Conservation (phyloP, 2,797 vertebrate genomes). For the Huso huso region DNA sequence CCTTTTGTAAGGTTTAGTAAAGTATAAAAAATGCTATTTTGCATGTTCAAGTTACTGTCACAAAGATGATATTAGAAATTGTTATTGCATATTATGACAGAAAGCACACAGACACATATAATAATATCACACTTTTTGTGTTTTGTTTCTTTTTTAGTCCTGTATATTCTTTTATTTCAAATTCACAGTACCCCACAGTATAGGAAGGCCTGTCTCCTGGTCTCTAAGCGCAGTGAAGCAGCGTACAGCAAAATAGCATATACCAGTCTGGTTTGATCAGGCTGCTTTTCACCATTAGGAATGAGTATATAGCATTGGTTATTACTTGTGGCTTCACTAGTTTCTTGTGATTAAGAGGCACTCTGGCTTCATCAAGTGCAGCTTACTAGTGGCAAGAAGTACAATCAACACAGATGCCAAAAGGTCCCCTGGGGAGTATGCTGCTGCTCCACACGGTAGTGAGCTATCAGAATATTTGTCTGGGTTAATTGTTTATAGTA, state of each 20-base stretch:
- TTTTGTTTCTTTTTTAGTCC: no score
- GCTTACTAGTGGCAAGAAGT: conserved; percentile 31
- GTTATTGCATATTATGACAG: no score
- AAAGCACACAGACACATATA: no score
- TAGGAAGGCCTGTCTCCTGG: background rate
- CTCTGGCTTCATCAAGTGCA: conserved; percentile 31
- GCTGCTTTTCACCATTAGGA: conserved; percentile 23
- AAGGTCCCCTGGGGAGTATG: conserved; percentile 29
- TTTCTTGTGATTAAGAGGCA: conserved; percentile 39
- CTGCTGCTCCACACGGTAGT: conserved; percentile 18
- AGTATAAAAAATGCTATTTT: no score
- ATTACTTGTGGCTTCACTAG: conserved; percentile 40
- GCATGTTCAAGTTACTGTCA: no score
- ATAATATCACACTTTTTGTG: no score
- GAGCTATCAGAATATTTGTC: conserved; percentile 49
- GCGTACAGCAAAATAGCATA: background rate
- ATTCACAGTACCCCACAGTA: no score
- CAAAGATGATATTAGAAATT: no score
- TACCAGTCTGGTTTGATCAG: conserved; percentile 20
- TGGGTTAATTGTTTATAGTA: conserved; percentile 33
- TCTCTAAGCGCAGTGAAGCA: background rate
- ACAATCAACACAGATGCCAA: conserved; percentile 25
- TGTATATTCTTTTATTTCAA: no score
- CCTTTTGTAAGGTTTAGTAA: no score
- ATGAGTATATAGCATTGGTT: conserved; percentile 29